Evolutionary conservation across 2,113 vertebrate genomes (phyloP).

Genomic region (Bufo bufo): DNA sequence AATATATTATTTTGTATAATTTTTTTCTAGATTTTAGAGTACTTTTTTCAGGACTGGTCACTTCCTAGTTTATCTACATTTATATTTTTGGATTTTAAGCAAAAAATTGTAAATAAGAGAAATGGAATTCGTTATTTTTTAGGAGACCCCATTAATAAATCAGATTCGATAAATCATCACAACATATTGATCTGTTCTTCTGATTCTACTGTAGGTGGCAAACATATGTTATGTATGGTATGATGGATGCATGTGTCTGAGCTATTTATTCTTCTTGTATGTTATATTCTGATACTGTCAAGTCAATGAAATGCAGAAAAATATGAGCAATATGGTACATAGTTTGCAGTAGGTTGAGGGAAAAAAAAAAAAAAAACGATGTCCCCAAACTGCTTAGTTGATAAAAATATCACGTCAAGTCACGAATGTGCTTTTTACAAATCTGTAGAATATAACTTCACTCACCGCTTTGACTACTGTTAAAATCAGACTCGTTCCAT

Average conservation of each 20-base stretch:
- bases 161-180: background rate
- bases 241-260: background rate
- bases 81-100: background rate
- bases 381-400: no score
- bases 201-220: background rate
- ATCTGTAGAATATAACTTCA: background rate
- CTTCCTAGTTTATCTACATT: background rate
- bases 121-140: background rate
- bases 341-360: no score
- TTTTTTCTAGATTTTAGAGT: background rate
- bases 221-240: background rate
- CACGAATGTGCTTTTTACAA: background rate
- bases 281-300: background rate
- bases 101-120: background rate
- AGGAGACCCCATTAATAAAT: background rate
- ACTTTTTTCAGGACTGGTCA: background rate
- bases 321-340: no score
- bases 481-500: slow-evolving; percentile 92
- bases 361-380: no score
- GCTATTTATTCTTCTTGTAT: background rate
- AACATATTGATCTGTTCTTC: background rate
- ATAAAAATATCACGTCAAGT: no score
- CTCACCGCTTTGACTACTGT: slow-evolving; percentile 82
- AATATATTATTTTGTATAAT: background rate
- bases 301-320: background rate